phyloP scores from a whole-genome alignment of 2,113 vertebrate species.

The Acanthisitta chloris region DNA sequence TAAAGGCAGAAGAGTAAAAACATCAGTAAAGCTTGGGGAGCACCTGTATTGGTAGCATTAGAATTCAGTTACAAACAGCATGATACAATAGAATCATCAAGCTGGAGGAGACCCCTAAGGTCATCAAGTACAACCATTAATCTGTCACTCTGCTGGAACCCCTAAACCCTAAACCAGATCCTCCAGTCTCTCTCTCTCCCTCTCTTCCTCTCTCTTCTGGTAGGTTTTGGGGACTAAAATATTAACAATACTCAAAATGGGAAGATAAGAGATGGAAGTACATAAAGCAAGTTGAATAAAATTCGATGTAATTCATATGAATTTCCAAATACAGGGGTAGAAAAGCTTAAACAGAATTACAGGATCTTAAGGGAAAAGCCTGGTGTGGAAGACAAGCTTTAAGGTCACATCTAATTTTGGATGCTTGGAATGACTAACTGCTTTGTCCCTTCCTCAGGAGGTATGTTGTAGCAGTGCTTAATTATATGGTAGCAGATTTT shows the following conservation, averaged over 20 bases:
- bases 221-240: background rate
- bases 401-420: background rate
- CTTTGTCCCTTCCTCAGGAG: background rate
- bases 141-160: no score
- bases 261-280: background rate
- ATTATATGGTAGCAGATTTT: background rate
- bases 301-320: background rate
- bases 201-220: background rate
- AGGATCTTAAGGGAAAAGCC: background rate
- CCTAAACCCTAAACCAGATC: no score
- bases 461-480: background rate
- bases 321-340: background rate
- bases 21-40: background rate
- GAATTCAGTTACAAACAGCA: background rate
- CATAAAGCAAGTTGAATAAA: background rate
- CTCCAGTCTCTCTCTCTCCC: no score
- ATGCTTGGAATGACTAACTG: background rate
- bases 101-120: no score
- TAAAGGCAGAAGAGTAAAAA: background rate
- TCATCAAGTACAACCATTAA: no score
- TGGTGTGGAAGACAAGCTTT: background rate
- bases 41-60: background rate
- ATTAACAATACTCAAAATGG: background rate
- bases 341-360: background rate
- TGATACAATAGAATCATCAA: no score